Base-by-base conservation (phyloP, 2,113 vertebrate species). In the Eretmochelys imbricata region DNA sequence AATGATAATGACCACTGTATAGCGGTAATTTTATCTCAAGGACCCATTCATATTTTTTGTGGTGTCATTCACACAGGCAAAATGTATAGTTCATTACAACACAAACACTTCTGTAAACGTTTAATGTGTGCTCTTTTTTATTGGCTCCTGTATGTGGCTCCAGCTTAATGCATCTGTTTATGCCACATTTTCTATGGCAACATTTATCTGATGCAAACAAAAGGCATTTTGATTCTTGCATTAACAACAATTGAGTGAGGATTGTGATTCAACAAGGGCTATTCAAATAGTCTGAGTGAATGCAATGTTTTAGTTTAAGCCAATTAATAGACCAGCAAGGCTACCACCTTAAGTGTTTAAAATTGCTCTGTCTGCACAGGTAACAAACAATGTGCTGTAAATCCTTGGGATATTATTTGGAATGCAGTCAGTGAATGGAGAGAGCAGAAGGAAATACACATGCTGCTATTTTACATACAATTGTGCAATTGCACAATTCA, bases 1-100 rank as follows among this genome's bases (percentile, higher is more conserved):
- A 96, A 97, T 95, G 97, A 98, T 98, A 98, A 97, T 91, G 80
- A 98, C 96, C 97, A 97, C 98, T 98, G 95, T 96, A 95, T 97
- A 93, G 96, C 0, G 96, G 96, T 98, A 97, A 95, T 98, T 98
- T 98, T 98, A 97, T 97, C 97, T 98, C 97, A 95, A 93, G 76
- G 78, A 86, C 16, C 12, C 31, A 89, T 93, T 96, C 72, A 65
- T 85, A 72, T 55, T 80, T 53, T 80, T 4, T 29, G 6, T 42
- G 16, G 10, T 10, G 42, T 84, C 89, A 14, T 76, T 91, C 93
- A 87, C 83, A 85, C 94, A 98, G 95, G 72, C 97, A 98, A 93
- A 97, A 87, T 90, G 92, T 97, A 97, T 53, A 27, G 17, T 89
- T 97, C 94, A 92, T 84, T 19, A 54, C 82, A 81, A 79, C 29